A percentile compares a stretch with the other conserved stretches of the same genome.
phyloP scores from a whole-genome alignment of 2,113 vertebrate genomes.

The Ellobius talpinus region DNA sequence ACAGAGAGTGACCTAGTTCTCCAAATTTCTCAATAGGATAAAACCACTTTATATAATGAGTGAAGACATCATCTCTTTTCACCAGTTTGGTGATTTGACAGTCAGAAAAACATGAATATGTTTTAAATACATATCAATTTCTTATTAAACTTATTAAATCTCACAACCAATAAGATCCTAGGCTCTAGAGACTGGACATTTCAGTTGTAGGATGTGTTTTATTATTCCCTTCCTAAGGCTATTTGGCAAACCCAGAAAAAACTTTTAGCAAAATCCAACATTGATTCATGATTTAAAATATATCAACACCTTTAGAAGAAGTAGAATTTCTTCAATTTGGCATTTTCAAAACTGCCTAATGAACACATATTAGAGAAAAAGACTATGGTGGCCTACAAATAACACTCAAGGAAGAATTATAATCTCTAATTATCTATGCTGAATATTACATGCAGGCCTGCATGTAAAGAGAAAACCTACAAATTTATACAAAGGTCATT shows the following conservation, averaged over 20 bases:
- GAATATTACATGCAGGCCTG: neutral
- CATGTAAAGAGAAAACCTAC: neutral
- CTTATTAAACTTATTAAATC: neutral
- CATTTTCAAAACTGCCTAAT: neutral
- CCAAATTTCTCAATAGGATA: neutral
- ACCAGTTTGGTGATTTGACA: neutral
- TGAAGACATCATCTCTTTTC: too few relatives aligned
- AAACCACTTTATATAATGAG: neutral
- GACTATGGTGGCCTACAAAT: neutral
- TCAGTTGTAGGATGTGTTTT: neutral
- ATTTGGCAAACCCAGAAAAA: neutral
- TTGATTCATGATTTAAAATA: neutral
- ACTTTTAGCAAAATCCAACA: neutral
- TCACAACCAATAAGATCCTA: neutral
- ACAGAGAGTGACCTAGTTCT: neutral
- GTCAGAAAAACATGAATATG: neutral
- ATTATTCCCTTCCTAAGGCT: neutral
- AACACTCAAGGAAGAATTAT: neutral
- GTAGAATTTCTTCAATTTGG: neutral
- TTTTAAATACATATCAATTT: neutral
- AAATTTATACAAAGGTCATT: neutral
- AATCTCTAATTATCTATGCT: neutral
- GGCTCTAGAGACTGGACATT: neutral
- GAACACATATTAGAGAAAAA: neutral
- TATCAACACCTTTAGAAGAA: neutral